These are phyloP conservation scores for Ophraella communa DNA, from an alignment of 2,888 invertebrate genomes.

Conservation along the genomic window DNA sequence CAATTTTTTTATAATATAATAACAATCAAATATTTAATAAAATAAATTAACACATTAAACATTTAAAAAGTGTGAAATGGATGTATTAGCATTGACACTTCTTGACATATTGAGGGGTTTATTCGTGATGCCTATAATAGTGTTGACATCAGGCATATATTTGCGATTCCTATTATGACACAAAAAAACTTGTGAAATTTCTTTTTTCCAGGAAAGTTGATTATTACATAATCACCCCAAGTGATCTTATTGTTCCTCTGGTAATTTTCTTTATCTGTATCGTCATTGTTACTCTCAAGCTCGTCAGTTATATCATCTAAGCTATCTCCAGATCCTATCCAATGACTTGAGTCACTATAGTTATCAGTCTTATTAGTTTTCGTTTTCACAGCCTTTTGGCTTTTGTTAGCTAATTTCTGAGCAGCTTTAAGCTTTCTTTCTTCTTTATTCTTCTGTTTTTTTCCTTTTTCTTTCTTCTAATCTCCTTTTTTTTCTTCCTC, in stretches of 20 bases:
- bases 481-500: too few species aligned
- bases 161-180: too few species aligned
- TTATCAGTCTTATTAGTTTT: background rate
- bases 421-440: background rate
- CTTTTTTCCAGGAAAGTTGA: background rate
- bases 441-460: too few species aligned
- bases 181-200: background rate
- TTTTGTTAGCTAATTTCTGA: background rate
- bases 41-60: too few species aligned
- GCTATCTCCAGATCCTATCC: background rate
- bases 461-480: background rate
- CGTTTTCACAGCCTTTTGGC: background rate
- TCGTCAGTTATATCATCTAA: background rate
- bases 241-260: background rate
- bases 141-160: too few species aligned
- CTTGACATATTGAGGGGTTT: too few species aligned
- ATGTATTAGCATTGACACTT: too few species aligned
- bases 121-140: too few species aligned
- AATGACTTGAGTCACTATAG: background rate
- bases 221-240: background rate
- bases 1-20: too few species aligned
- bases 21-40: too few species aligned
- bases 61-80: too few species aligned
- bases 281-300: background rate
- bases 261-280: background rate